phyloP scores from a whole-genome alignment of 2,797 vertebrate genomes.

The Intellagama lesueurii region DNA sequence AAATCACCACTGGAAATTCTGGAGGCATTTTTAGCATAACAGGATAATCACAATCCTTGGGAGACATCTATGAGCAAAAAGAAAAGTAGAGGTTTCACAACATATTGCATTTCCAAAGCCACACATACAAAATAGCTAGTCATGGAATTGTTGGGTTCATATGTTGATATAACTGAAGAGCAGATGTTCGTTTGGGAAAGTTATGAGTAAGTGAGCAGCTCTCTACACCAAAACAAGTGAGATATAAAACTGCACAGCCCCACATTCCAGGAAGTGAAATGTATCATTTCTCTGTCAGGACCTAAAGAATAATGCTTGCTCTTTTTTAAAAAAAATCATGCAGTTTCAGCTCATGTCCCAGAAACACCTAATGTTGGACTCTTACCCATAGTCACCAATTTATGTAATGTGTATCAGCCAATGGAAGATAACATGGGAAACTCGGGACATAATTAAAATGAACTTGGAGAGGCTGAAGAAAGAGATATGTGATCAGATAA shows the following conservation, averaged over 20 bases:
- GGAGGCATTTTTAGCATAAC: background rate
- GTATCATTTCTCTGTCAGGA: slow-evolving; percentile 52
- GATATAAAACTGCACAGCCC: slow-evolving; percentile 41
- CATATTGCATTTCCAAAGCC: slow-evolving; percentile 10
- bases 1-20: slow-evolving; percentile 23
- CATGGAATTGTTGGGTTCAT: background rate
- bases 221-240: slow-evolving; percentile 53
- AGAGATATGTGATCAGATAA: too few relatives aligned
- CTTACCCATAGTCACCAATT: background rate
- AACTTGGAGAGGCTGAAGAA: too few relatives aligned
- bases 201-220: slow-evolving; percentile 25
- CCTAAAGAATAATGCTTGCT: slow-evolving; percentile 49
- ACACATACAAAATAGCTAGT: slow-evolving; percentile 2
- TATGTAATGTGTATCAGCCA: background rate
- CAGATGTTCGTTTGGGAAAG: background rate
- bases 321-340: slow-evolving; percentile 60
- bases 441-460: too few relatives aligned
- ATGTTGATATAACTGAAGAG: slow-evolving; percentile 9
- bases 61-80: slow-evolving; percentile 30
- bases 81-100: background rate
- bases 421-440: too few relatives aligned
- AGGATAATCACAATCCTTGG: background rate
- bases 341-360: slow-evolving; percentile 53
- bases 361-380: background rate
- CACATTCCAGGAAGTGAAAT: slow-evolving; percentile 60